Evolutionary conservation across 2,888 invertebrate species (phyloP), one percentile per base, ranked within the genome.

Genomic region (Desoria tigrina): DNA sequence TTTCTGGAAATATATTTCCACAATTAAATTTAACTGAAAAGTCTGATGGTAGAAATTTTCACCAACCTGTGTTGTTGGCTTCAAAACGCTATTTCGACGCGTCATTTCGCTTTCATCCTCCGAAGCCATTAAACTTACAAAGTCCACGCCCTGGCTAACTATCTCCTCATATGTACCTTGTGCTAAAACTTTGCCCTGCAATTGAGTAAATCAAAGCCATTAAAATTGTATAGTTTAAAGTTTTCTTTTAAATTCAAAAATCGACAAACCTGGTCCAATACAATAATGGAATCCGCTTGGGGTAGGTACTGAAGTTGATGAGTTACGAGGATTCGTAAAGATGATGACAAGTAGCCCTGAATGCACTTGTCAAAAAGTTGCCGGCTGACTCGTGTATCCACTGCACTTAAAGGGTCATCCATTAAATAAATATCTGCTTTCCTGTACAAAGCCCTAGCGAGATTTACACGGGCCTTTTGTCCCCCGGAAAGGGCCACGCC

Each of bases 221-320:
- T 18, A 49, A 21, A 21, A n/a, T n/a, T n/a, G 50, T n/a, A 14
- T 14, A 3, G 9, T 51, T 11, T 51, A 27, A 51, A 7, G 18
- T 6, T 24, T n/a, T 7, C n/a, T n/a, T 21, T 11, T 1, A n/a
- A n/a, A n/a, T n/a, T 11, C 16, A 18, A 26, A 9, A 49, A 18
- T 21, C 4, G 16, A n/a, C 27, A 28, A 6, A 71, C 89, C 83
- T 87, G 86, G 61, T 86, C 84, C 59, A 90, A 78, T 60, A 88
- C 82, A 71, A 88, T 80, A 56, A 90, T 84, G 66, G 82, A 85
- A 78, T 89, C 87, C 1, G 86, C 88, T 39, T 84, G 82, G 75
- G 86, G 86, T 11, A 90, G 81, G 75, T 89, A 91, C 79, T 93
- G 92, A 56, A 92, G 80, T 79, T 93, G 93, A 82, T 94, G 92